These are phyloP conservation scores for Coranthus polyacanthus DNA, from an alignment of 2,797 vertebrate species.

Conservation along the genomic window DNA sequence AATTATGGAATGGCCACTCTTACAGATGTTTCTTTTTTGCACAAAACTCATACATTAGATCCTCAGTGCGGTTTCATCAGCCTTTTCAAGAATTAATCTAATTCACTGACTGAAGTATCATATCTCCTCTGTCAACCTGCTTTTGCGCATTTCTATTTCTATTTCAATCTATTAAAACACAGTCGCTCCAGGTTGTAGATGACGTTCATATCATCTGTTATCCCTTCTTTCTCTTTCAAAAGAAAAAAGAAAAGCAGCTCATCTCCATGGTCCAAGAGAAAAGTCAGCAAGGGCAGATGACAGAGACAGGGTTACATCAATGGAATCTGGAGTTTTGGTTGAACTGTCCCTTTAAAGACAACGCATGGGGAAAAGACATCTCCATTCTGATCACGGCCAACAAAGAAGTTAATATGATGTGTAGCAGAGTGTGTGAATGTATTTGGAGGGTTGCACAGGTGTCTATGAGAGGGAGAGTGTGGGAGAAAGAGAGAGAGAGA, in stretches of 20 bases:
- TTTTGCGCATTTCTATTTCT: constrained; percentile 12
- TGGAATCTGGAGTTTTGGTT: constrained; percentile 27
- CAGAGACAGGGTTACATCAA: constrained; percentile 33
- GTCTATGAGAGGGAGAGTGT: constrained; percentile 36
- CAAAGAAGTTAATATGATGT: constrained; percentile 61
- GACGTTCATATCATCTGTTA: constrained; percentile 32
- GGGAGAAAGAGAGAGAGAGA: constrained; percentile 35
- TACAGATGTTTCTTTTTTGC: constrained; percentile 24
- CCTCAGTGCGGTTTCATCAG: constrained; percentile 24
- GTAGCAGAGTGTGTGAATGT: constrained; percentile 42
- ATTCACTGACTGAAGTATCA: constrained; percentile 10
- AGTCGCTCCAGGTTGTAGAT: constrained; percentile 22
- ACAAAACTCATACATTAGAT: constrained; percentile 1
- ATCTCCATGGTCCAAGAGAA: constrained; percentile 36
- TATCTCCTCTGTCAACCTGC: constrained; percentile 23
- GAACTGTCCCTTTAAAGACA: constrained; percentile 65
- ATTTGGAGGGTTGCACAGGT: constrained; percentile 50
- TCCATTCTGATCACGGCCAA: constrained; percentile 71
- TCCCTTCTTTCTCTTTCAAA: constrained; percentile 19
- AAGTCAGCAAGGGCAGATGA: constrained; percentile 30
- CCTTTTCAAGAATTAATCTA: constrained; percentile 13
- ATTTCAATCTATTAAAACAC: constrained; percentile 34
- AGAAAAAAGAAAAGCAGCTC: constrained; percentile 15
- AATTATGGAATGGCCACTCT: no score
- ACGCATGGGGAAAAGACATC: constrained; percentile 33